Evolutionary conservation across 2,113 vertebrate genomes (phyloP).

Genomic region (Oriolus oriolus): DNA sequence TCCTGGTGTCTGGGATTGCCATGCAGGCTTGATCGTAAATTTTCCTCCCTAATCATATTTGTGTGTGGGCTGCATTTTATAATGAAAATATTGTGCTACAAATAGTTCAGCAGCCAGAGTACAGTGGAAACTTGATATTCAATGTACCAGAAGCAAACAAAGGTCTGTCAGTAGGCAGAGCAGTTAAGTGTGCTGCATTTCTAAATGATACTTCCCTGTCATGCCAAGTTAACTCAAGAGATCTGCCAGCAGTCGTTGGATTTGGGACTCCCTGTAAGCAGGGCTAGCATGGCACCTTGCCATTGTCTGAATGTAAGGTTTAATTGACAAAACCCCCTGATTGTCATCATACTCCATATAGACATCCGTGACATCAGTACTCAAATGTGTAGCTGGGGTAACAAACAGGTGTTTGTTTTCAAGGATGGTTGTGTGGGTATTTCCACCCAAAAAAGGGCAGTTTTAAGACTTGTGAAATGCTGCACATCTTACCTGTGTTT

Average conservation of each 20-base stretch:
- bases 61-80: neutral
- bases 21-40: neutral
- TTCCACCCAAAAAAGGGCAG: neutral
- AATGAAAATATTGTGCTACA: neutral
- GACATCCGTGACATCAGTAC: neutral
- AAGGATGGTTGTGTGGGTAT: accelerated
- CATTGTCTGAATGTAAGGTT: neutral
- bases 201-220: neutral
- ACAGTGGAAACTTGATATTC: neutral
- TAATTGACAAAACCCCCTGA: neutral
- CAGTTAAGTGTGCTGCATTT: neutral
- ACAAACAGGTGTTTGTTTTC: neutral
- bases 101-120: neutral
- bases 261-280: neutral
- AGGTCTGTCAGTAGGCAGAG: neutral
- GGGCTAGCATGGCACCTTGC: neutral
- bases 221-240: neutral
- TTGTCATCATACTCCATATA: neutral
- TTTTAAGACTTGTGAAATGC: neutral
- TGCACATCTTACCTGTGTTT: neutral
- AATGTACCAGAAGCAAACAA: neutral
- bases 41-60: neutral
- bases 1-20: neutral
- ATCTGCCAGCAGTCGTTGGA: neutral
- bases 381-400: neutral